Evolutionary conservation across 1,140 invertebrate species (phyloP), one percentile per base, ranked within the genome.

Genomic region (Sarcophaga peregrina): DNA sequence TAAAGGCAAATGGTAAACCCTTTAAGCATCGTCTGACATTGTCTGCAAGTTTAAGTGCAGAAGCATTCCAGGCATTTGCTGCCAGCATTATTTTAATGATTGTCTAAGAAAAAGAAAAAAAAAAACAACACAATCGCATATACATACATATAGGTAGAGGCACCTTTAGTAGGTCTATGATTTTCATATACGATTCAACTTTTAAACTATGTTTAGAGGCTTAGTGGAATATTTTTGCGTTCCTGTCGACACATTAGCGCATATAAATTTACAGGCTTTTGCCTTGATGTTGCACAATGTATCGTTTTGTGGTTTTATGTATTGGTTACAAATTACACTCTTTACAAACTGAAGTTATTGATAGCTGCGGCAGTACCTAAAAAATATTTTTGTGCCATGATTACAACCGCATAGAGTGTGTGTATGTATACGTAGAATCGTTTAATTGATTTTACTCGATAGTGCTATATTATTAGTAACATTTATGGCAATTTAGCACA

Each of bases 11-110:
- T 68, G 58, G 17, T 25, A 68, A 68, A 68, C 62, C 62, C 62
- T 68, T 68, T 25, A 68, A 68, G 62, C 62, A 68, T 68, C 62
- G 62, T 68, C 62, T 68, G 62, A 68, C 17, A 58, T 58, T 58
- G 54, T n/a, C 4, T 4, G 54, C n/a, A 3, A n/a, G 6, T 58
- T 58, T 13, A 58, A 15, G 52, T 58, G 13, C 54, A n/a, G 54
- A 58, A 58, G 54, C 15, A 58, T 13, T 58, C 54, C 15, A 58
- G 54, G 54, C 13, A 58, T 58, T 58, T 58, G 54, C 54, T 58
- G 54, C 54, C 15, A 58, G n/a, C 52, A 58, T 58, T 58, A 58
- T 58, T 58, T 58, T 58, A 58, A 58, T 58, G 52, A 58, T 58
- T 58, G 52, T 13, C 52, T 58, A 58, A 58, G 52, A 58, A 58